A percentile compares a stretch with the other conserved stretches of the same genome.
Conservation (phyloP, 2,113 vertebrate genomes). For the Uria lomvia region DNA sequence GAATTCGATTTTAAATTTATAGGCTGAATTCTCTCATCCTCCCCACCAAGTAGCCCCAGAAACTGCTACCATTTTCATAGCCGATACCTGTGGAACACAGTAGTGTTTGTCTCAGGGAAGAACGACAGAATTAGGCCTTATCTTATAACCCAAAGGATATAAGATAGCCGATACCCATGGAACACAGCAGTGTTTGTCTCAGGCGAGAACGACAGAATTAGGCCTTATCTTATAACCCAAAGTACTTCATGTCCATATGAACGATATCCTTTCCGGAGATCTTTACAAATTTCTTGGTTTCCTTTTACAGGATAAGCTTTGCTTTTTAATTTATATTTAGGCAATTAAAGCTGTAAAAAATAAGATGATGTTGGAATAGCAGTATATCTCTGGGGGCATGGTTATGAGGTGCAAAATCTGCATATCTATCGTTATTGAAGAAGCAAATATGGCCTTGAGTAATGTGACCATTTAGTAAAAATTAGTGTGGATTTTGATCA, state of each 20-base stretch:
- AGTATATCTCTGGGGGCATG: too few relatives aligned
- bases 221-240: not conserved
- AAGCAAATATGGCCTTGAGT: not conserved
- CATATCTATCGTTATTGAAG: not conserved
- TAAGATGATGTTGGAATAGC: not conserved
- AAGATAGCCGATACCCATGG: rapidly evolving
- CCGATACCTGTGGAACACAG: rapidly evolving
- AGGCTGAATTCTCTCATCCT: not conserved
- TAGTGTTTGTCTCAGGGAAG: not conserved
- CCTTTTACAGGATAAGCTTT: not conserved
- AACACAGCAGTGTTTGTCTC: not conserved
- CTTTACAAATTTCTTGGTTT: not conserved
- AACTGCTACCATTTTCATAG: not conserved
- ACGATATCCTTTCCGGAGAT: not conserved
- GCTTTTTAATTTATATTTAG: not conserved
- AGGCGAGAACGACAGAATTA: not conserved
- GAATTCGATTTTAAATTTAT: not conserved
- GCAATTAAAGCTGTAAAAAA: not conserved
- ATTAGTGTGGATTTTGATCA: not conserved
- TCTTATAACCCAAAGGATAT: not conserved
- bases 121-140: not conserved
- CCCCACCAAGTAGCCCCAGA: not conserved
- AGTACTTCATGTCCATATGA: not conserved
- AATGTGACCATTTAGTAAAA: not conserved
- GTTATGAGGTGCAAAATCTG: not conserved